phyloP scores from a whole-genome alignment of 2,888 invertebrate species.

The Myopa testacea region DNA sequence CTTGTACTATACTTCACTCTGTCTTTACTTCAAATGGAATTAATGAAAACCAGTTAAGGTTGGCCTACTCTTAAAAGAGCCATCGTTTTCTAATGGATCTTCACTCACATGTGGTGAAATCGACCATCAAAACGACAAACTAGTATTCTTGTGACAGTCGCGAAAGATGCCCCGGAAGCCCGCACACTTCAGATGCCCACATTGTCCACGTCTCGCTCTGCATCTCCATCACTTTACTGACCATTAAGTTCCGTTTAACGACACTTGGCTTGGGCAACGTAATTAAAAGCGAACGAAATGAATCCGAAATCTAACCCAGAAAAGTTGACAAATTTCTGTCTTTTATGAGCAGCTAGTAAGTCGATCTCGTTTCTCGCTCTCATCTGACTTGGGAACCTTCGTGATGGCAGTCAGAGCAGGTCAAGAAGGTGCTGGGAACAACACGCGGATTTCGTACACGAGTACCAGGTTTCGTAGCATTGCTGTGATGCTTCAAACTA shows the following conservation, averaged over 20 bases:
- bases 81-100: slow-evolving; percentile 9
- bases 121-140: slow-evolving; percentile 3
- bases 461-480: not conserved
- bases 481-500: not conserved
- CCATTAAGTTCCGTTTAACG: slow-evolving; percentile 27
- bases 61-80: not conserved
- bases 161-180: slow-evolving; percentile 10
- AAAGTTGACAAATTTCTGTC: slow-evolving; percentile 4
- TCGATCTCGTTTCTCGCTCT: slow-evolving; percentile 16
- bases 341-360: slow-evolving; percentile 15
- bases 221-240: not conserved
- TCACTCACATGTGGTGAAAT: slow-evolving; percentile 18
- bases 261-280: slow-evolving; percentile 17
- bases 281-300: slow-evolving; percentile 8
- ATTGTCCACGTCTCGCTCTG: not conserved
- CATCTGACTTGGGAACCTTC: slow-evolving; percentile 17
- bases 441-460: not conserved
- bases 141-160: slow-evolving; percentile 3
- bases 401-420: slow-evolving; percentile 14
- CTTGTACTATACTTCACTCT: too few relatives aligned
- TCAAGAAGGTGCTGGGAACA: slow-evolving; percentile 33
- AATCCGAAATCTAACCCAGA: slow-evolving; percentile 12
- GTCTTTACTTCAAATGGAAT: not conserved
- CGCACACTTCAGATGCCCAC: slow-evolving; percentile 21
- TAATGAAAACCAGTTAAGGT: not conserved